phyloP scores from a whole-genome alignment of 1,140 invertebrate species.

The honey bee (Apis mellifera) region Amel_HAv3.1 CM009933.2:8469001-8469500 shows the following conservation, averaged over 20 bases:
- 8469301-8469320: neutral
- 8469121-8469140: too few species aligned
- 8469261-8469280: too few species aligned
- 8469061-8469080: too few species aligned
- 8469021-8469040: neutral
- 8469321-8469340: slow-evolving; percentile 37
- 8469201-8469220: too few species aligned
- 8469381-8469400: slow-evolving; percentile 18
- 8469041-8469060: neutral
- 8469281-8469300: neutral
- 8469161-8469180: too few species aligned
- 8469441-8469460: neutral
- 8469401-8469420: slow-evolving; percentile 12
- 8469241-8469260: too few species aligned
- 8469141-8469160: too few species aligned
- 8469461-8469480: neutral
- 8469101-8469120: too few species aligned
- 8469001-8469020: neutral
- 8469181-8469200: too few species aligned
- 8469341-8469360: slow-evolving; percentile 43
- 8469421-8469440: neutral
- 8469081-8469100: too few species aligned
- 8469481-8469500: neutral
- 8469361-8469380: slow-evolving; percentile 16
- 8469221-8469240: too few species aligned